Evolutionary conservation across 2,113 vertebrate genomes (phyloP).

Genomic region (Psittacus erithacus): DNA sequence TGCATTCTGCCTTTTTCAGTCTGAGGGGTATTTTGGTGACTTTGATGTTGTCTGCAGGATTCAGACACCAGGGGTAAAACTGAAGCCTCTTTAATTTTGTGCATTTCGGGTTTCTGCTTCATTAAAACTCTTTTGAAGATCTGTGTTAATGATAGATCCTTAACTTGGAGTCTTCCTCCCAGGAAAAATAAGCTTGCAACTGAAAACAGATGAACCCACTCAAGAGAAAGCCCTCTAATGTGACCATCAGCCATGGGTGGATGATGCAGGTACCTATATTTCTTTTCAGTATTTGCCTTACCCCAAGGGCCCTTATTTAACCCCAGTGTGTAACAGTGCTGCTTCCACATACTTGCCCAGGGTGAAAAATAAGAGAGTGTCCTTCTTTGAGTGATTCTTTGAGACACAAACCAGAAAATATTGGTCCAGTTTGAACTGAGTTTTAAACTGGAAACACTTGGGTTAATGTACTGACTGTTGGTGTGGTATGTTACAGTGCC

Average conservation of each 20-base stretch:
- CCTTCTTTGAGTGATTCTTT: background rate
- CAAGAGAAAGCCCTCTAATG: background rate
- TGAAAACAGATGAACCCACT: background rate
- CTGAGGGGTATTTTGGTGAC: conserved; percentile 3
- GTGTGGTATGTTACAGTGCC: background rate
- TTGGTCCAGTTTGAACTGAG: fast-evolving
- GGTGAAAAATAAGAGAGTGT: background rate
- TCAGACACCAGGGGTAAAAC: conserved; percentile 18
- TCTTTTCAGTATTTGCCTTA: background rate
- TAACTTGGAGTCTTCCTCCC: background rate
- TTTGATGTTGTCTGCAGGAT: conserved; percentile 44
- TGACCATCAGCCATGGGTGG: background rate
- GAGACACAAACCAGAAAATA: background rate
- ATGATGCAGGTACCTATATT: background rate
- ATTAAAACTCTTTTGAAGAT: conserved; percentile 50
- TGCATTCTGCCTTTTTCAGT: conserved; percentile 31
- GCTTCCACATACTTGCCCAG: background rate
- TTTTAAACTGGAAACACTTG: background rate
- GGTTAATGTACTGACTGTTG: background rate
- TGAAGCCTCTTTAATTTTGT: conserved; percentile 6
- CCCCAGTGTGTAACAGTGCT: background rate
- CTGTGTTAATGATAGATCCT: background rate
- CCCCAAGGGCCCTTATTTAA: background rate
- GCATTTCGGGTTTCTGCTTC: conserved; percentile 1
- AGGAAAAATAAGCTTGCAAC: background rate